phyloP scores from a whole-genome alignment of 1,140 invertebrate species.

The Drosophila novamexicana region DNA sequence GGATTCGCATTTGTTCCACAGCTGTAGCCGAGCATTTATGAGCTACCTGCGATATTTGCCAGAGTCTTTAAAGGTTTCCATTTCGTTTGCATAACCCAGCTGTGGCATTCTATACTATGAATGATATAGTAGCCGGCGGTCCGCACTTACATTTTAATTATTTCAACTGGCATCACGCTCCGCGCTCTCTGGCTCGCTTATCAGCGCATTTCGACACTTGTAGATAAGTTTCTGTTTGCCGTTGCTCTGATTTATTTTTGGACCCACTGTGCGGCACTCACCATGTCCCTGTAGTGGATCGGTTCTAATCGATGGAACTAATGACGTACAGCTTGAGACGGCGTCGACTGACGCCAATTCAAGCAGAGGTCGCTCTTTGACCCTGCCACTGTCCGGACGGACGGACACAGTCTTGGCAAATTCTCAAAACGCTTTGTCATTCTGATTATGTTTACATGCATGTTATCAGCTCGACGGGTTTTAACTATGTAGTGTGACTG shows the following conservation, averaged over 20 bases:
- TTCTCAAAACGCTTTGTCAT: constrained; percentile 7
- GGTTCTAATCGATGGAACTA: constrained; percentile 26
- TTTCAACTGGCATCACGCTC: constrained; percentile 21
- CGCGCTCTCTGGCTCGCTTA: constrained; percentile 30
- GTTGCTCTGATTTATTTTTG: constrained; percentile 39
- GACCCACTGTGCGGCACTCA: not conserved
- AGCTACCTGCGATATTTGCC: constrained; percentile 59
- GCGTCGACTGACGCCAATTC: constrained; percentile 26
- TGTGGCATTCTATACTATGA: constrained; percentile 22
- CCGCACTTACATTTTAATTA: constrained; percentile 33
- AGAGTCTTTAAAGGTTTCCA: constrained; percentile 44
- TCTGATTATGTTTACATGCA: not conserved
- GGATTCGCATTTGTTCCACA: constrained; percentile 13
- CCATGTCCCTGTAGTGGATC: not conserved
- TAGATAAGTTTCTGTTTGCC: constrained; percentile 44
- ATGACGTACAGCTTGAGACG: constrained; percentile 17
- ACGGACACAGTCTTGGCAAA: not conserved
- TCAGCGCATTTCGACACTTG: constrained; percentile 55
- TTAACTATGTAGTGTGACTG: not conserved
- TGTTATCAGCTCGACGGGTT: too few species aligned
- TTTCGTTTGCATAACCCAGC: constrained; percentile 51
- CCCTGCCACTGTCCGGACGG: constrained; percentile 6
- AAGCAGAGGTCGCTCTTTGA: constrained; percentile 22
- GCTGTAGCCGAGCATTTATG: constrained; percentile 8
- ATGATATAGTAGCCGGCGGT: not conserved